Evolutionary conservation across 2,113 vertebrate species (phyloP), one percentile per base, ranked within the genome.

Genomic region (Empidonax traillii): DNA sequence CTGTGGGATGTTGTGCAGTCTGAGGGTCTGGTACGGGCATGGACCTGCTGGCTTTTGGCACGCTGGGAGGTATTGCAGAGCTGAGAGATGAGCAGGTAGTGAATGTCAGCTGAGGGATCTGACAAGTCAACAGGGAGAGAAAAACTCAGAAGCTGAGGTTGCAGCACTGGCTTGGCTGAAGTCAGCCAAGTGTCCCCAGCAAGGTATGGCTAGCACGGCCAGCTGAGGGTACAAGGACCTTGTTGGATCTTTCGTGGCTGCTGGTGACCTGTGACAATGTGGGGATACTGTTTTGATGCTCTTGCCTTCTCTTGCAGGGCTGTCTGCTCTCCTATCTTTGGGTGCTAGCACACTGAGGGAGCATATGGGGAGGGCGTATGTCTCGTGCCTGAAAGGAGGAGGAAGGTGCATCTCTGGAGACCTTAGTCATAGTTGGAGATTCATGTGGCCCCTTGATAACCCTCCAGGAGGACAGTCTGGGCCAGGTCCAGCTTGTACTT

Each of bases 171-270:
- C 7, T 27, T 67, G 52, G 43, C 43, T 59, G 43, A n/a, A 63
- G 41, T 21, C n/a, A 35, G 41, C 47, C 6, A 6, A 39, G 33
- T 12, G 30, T 56, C 15, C 27, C 14, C 31, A 12, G 5, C 27
- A 58, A 14, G 8, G 43, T 25, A 3, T 0, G 8, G 58, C 28
- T 22, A 81, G 12, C 3, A 1, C 0, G 21, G 16, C 14, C 63
- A 67, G 66, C 1, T 20, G 33, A 39, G 52, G 33, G 41, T 13
- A 37, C 58, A 30, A 51, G 58, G 18, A 35, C 35, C 35, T 39
- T 12, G 9, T 7, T 66, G 87, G 27, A 21, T 1, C 6, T 63
- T n/a, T 15, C 15, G 53, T 63, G 83, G 37, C 58, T 91, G 63
- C 63, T 80, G 55, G 30, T 56, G 73, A 5, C 10, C 41, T 33